A percentile compares a stretch with the other conserved stretches of the same genome.
phyloP scores from a whole-genome alignment of 1,140 invertebrate genomes.

The Bombus polaris region DNA sequence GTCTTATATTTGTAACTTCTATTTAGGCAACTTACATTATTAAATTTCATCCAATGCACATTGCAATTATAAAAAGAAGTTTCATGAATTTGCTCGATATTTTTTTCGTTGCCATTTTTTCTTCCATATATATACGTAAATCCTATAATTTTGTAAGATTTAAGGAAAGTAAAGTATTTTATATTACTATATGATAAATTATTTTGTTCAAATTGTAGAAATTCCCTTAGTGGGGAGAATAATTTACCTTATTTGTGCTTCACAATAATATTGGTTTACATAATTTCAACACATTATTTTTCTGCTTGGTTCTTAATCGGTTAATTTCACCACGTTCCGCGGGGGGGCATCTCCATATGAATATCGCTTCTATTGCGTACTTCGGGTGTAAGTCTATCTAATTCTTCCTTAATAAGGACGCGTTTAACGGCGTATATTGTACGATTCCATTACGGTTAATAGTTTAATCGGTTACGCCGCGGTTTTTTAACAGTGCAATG shows the following conservation, averaged over 20 bases:
- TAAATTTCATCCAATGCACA: too few species aligned
- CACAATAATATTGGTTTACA: too few species aligned
- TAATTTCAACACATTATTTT: too few species aligned
- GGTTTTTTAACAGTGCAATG: slow-evolving; percentile 9
- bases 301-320: too few species aligned
- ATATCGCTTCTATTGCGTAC: too few species aligned
- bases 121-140: neutral
- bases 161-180: neutral
- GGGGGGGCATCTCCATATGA: neutral
- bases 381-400: neutral
- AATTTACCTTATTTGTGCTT: too few species aligned
- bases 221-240: neutral
- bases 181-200: neutral
- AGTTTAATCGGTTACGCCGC: slow-evolving; percentile 4
- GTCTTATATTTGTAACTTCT: neutral
- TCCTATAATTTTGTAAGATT: neutral
- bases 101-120: neutral
- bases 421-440: neutral
- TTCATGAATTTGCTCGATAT: neutral
- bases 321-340: neutral
- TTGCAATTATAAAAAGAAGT: too few species aligned
- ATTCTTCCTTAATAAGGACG: neutral
- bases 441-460: neutral
- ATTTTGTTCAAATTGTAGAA: neutral
- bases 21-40: too few species aligned